Evolutionary conservation across 2,113 vertebrate genomes (phyloP), one percentile per base, ranked within the genome.

Genomic region (Prionailurus viverrinus): DNA sequence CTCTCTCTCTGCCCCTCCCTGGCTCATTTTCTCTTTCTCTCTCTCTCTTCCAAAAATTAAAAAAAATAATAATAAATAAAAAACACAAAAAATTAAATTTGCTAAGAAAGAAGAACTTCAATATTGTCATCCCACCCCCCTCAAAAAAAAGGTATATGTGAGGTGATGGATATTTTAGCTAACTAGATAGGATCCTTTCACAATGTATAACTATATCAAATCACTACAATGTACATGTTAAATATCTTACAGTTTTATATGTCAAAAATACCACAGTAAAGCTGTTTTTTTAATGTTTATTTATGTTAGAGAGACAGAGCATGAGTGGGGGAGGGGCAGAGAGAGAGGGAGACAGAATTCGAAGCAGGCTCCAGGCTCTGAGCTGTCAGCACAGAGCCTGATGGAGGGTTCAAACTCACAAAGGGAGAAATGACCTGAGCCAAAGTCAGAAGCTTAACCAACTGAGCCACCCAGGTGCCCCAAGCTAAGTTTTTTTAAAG

Each of bases 381-480:
- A 45, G 45, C 45, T 53, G 53, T 53, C 53, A 53, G 15, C 15
- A 16, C 4, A 16, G 53, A 74, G 71, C 36, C 36, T 12, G 3
- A 74, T 1, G 6, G 0, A 0, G 39, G 23, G 23, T 23, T 41
- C 11, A 27, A 7, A 27, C 39, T 23, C 39, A 45, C 5, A 15
- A 53, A 53, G 3, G 14, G 15, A 53, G 14, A 53, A 1, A 53
- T 53, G 39, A 45, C 39, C 73, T 74, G 73, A 74, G 23, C 13
- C 19, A 14, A 12, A 45, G 39, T 45, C 73, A 14, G 12, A 74
- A 23, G 41, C 6, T 45, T 45, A 41, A 74, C 23, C 73, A 1
- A 45, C 12, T 74, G 25, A 45, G 23, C 23, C 73, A 41, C 12
- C 39, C 73, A 45, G 39, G 12, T 13, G 41, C 39, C 39, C 19